Conservation (phyloP, 2,113 vertebrate genomes). For the Forbesichthys papilliferus region DNA sequence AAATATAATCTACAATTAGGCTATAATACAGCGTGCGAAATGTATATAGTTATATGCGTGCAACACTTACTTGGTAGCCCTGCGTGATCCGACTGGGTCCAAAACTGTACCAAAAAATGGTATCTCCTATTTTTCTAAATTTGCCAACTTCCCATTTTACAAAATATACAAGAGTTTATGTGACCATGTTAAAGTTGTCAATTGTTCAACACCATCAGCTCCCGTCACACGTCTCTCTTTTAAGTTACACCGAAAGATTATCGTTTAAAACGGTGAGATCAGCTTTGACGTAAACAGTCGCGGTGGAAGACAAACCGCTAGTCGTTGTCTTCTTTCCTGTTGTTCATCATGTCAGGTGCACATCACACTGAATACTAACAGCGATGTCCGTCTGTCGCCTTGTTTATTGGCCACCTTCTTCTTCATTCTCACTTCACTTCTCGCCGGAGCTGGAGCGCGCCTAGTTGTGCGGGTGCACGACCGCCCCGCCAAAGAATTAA, state of each 20-base stretch:
- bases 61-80: conserved; percentile 31
- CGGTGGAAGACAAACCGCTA: conserved; percentile 37
- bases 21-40: no score
- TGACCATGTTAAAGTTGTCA: background rate
- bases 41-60: no score
- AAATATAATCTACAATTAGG: no score
- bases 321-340: conserved; percentile 20
- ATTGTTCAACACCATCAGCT: background rate
- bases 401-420: background rate
- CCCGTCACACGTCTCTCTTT: background rate
- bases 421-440: background rate
- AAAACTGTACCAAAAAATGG: background rate
- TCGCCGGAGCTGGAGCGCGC: conserved; percentile 12
- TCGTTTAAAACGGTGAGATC: background rate
- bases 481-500: conserved; percentile 21
- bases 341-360: conserved; percentile 15
- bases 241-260: background rate
- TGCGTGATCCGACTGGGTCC: background rate
- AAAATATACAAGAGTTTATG: background rate
- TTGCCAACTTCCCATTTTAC: background rate
- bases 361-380: background rate
- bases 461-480: conserved; percentile 14
- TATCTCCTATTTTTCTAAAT: background rate
- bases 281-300: conserved; percentile 66
- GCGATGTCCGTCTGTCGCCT: background rate